phyloP scores from a whole-genome alignment of 2,888 invertebrate genomes.

The Drosophila suboccidentalis region DNA sequence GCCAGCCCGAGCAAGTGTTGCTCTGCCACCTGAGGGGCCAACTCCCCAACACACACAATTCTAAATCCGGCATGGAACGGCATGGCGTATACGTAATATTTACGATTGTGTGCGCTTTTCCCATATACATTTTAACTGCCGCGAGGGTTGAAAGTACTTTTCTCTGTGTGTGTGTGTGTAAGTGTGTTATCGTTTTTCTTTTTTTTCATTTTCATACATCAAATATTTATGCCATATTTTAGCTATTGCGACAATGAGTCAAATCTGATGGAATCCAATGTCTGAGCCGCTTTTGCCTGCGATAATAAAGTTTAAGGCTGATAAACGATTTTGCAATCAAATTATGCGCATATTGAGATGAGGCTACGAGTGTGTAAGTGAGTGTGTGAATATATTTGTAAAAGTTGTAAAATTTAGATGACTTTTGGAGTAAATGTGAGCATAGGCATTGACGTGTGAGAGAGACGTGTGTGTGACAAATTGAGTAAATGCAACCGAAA shows the following conservation, averaged over 20 bases:
- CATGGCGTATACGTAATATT: slow-evolving; percentile 69
- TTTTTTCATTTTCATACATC: slow-evolving; percentile 65
- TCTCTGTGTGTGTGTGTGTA: slow-evolving; percentile 8
- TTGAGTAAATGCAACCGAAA: slow-evolving; percentile 25
- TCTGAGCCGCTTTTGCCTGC: slow-evolving; percentile 52
- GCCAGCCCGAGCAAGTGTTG: slow-evolving; percentile 69
- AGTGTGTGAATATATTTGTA: slow-evolving; percentile 20
- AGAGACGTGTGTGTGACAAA: slow-evolving; percentile 7
- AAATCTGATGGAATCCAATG: slow-evolving; percentile 73
- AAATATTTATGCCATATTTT: slow-evolving; percentile 81
- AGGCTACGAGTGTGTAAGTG: slow-evolving; percentile 27
- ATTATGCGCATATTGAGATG: slow-evolving; percentile 74
- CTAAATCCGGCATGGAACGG: slow-evolving; percentile 20
- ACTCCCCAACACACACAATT: background rate
- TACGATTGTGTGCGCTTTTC: slow-evolving; percentile 43
- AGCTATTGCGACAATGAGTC: slow-evolving; percentile 76
- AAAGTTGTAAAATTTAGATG: slow-evolving; percentile 36
- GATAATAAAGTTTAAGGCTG: slow-evolving; percentile 80
- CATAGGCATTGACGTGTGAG: slow-evolving; percentile 13
- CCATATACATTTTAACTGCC: slow-evolving; percentile 18
- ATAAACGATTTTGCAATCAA: slow-evolving; percentile 84
- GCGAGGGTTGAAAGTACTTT: slow-evolving; percentile 37
- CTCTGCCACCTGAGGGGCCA: slow-evolving; percentile 74
- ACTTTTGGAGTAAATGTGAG: slow-evolving; percentile 3
- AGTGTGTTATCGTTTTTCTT: slow-evolving; percentile 27